Evolutionary conservation across 2,797 vertebrate genomes (phyloP).

Genomic region (Thaleichthys pacificus): DNA sequence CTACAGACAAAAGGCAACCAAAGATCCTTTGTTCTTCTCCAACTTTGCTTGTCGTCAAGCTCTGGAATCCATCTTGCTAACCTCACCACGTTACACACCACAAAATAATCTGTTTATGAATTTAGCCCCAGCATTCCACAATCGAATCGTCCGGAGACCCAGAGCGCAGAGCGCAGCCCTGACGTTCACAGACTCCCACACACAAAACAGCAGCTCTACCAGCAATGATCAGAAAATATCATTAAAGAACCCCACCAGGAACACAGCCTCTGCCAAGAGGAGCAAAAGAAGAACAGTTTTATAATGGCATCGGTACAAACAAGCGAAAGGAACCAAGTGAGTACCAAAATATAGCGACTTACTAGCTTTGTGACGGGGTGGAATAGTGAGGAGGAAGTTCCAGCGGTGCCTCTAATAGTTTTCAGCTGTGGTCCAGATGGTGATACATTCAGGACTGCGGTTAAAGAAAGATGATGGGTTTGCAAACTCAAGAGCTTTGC

Average conservation of each 20-base stretch:
- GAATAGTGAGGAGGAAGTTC: constrained; percentile 73
- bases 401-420: constrained; percentile 75
- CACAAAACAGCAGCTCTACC: constrained; percentile 42
- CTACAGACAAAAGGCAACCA: constrained; percentile 58
- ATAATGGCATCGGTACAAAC: constrained; percentile 41
- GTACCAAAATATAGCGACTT: constrained; percentile 57
- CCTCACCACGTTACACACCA: constrained; percentile 44
- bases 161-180: constrained; percentile 47
- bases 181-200: constrained; percentile 27
- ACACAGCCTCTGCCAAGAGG: constrained; percentile 16
- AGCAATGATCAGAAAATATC: constrained; percentile 41
- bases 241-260: constrained; percentile 43
- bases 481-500: constrained; percentile 66
- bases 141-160: constrained; percentile 42
- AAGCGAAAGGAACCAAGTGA: constrained; percentile 48
- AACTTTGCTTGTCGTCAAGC: constrained; percentile 47
- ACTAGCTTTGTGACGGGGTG: constrained; percentile 60
- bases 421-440: constrained; percentile 82
- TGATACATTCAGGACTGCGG: constrained; percentile 60
- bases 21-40: constrained; percentile 63
- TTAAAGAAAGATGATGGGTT: constrained; percentile 62
- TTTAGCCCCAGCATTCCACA: constrained; percentile 53
- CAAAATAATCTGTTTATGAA: constrained; percentile 57
- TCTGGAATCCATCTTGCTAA: constrained; percentile 51
- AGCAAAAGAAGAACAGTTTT: constrained; percentile 14